These are phyloP conservation scores for Pachyrhynchus sulphureomaculatus DNA, from an alignment of 1,140 invertebrate species.

Conservation along the genomic window DNA sequence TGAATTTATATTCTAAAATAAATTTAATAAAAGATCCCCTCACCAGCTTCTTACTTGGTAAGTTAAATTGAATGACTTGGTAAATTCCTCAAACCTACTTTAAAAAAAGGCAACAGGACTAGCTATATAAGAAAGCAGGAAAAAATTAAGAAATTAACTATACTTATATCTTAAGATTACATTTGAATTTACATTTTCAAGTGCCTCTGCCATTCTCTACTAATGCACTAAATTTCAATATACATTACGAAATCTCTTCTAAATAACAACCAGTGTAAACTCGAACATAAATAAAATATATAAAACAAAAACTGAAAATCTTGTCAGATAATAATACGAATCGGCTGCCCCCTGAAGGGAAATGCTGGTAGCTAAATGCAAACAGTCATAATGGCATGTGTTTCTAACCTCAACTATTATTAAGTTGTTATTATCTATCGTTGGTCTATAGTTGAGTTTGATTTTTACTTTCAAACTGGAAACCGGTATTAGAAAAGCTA, in stretches of 20 bases:
- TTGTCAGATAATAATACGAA: conserved; percentile 22
- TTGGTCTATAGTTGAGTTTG: neutral
- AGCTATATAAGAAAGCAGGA: too few species aligned
- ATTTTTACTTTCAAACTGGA: conserved; percentile 10
- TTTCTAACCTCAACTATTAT: conserved; percentile 18
- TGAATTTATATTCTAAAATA: too few species aligned
- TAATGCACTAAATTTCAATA: too few species aligned
- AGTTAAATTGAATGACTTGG: too few species aligned
- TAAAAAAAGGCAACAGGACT: too few species aligned
- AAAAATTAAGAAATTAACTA: too few species aligned
- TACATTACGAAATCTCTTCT: neutral
- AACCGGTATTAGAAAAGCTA: conserved; percentile 12
- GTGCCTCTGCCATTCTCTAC: too few species aligned
- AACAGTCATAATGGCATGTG: conserved; percentile 22
- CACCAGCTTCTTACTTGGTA: too few species aligned
- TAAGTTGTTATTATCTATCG: conserved; percentile 25
- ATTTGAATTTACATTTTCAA: too few species aligned
- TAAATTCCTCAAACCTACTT: too few species aligned
- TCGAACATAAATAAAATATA: neutral
- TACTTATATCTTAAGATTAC: too few species aligned
- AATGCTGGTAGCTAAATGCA: conserved; percentile 23
- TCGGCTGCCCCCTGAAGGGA: conserved; percentile 6
- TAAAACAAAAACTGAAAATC: neutral
- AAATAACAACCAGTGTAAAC: neutral
- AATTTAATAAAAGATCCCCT: too few species aligned